phyloP scores from a whole-genome alignment of 2,113 vertebrate genomes.

The Arizona elegans region DNA sequence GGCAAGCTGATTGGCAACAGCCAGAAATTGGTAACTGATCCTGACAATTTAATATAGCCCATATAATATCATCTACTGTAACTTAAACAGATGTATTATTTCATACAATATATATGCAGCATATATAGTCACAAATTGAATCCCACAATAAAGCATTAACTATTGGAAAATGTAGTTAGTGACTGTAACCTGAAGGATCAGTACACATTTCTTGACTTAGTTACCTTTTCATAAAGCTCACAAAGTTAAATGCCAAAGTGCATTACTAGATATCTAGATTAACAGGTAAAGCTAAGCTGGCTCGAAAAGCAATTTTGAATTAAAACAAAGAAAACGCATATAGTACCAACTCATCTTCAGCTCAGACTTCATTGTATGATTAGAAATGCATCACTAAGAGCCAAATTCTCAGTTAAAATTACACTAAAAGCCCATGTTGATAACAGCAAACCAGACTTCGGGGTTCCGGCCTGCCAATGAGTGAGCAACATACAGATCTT shows the following conservation, averaged over 20 bases:
- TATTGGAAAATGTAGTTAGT: background rate
- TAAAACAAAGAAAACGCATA: background rate
- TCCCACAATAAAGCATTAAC: background rate
- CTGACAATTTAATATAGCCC: slow-evolving; percentile 31
- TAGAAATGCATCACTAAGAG: background rate
- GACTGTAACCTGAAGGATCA: slow-evolving; percentile 64
- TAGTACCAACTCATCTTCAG: background rate
- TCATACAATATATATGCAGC: background rate
- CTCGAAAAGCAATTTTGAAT: slow-evolving; percentile 8
- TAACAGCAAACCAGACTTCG: background rate
- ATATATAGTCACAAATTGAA: slow-evolving; percentile 17
- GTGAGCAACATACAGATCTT: background rate
- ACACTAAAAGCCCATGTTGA: background rate
- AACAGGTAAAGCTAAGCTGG: slow-evolving; percentile 28
- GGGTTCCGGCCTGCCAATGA: background rate
- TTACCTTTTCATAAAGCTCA: slow-evolving; percentile 59
- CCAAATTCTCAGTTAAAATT: background rate
- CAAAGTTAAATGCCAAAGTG: slow-evolving; percentile 49
- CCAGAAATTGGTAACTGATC: slow-evolving; percentile 75
- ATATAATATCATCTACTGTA: slow-evolving; percentile 8
- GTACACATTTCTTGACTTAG: slow-evolving; percentile 68
- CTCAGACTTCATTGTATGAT: background rate
- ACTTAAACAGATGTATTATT: background rate
- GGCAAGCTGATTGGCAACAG: slow-evolving; percentile 67
- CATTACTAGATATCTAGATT: slow-evolving; percentile 50